phyloP scores from a whole-genome alignment of 2,113 vertebrate genomes.

The Cebidichthys violaceus region DNA sequence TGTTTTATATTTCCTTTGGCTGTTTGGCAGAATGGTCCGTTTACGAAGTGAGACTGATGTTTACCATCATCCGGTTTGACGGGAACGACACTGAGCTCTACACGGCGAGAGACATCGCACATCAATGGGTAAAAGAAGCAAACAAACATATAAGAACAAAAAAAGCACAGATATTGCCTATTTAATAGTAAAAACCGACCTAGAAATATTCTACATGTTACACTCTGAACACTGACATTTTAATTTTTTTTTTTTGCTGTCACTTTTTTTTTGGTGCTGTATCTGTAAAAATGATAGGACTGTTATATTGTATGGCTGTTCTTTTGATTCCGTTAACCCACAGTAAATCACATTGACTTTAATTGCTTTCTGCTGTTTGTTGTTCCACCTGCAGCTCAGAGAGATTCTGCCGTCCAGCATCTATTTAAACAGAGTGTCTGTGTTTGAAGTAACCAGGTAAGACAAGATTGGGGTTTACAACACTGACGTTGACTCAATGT shows the following conservation, averaged over 20 bases:
- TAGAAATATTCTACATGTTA: not conserved
- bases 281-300: not conserved
- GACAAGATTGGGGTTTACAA: conserved; percentile 16
- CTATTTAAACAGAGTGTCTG: conserved; percentile 64
- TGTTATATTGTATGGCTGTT: not conserved
- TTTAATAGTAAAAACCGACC: not conserved
- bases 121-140: conserved; percentile 72
- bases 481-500: not conserved
- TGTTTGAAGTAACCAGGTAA: conserved; percentile 70
- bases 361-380: conserved; percentile 40
- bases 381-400: conserved; percentile 66
- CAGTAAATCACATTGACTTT: not conserved
- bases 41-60: conserved; percentile 66
- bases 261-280: not conserved
- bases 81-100: conserved; percentile 44
- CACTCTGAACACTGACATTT: not conserved
- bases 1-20: conserved; percentile 5
- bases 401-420: conserved; percentile 1
- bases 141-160: not conserved
- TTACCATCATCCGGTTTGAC: conserved; percentile 52
- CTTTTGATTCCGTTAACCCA: not conserved
- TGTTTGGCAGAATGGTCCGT: conserved; percentile 73
- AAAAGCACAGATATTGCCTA: not conserved
- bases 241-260: not conserved
- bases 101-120: conserved; percentile 66